Base-by-base conservation (phyloP, 2,113 vertebrate species). In the Gallinago paraguaiae region DNA sequence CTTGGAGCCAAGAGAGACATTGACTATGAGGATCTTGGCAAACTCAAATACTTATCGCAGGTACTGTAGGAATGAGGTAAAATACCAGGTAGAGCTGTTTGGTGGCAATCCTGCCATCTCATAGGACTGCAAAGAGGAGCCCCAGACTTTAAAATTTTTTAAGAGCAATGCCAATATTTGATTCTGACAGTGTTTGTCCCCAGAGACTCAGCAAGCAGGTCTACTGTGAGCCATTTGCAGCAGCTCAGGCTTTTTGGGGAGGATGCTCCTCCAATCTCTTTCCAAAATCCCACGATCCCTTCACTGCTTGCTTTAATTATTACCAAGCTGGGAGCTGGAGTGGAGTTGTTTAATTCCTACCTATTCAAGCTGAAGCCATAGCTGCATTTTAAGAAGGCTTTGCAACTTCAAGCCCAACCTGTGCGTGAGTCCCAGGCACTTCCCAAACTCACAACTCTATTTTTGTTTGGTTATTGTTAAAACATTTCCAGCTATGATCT, bases 41-140 rank as follows among this genome's bases (percentile, higher is more conserved):
- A 98, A 46, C 96, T 99, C 70, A 92, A 97, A 79, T 99, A 99
- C 86, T 97, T 99, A 72, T 98, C 98, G 0, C 99, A 99, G 99
- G 99, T 99, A 97, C 31, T 78, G 41, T 45, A 59, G 18, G 14
- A 50, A 41, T 33, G 13, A 65, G 51, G 31, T 63, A 61, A 90
- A 74, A 68, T n/a, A 60, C 46, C 30, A 59, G 71, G 41, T 50
- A 79, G 51, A 80, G 14, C 43, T 81, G 59, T 74, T 71, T 53
- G 60, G 25, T 87, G 67, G 39, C 35, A 48, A 22, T n/a, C 48
- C 59, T 84, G 72, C 28, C 50, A 30, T 56, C 33, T 77, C 17
- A 2, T 27, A 18, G 25, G 37, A 53, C 45, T 46, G 16, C 31
- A 54, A 50, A 56, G 28, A 86, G 53, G 9, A 78, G 41, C 17